These are phyloP conservation scores for Pollenia labialis DNA, from an alignment of 2,888 invertebrate genomes.

Conservation along the genomic window DNA sequence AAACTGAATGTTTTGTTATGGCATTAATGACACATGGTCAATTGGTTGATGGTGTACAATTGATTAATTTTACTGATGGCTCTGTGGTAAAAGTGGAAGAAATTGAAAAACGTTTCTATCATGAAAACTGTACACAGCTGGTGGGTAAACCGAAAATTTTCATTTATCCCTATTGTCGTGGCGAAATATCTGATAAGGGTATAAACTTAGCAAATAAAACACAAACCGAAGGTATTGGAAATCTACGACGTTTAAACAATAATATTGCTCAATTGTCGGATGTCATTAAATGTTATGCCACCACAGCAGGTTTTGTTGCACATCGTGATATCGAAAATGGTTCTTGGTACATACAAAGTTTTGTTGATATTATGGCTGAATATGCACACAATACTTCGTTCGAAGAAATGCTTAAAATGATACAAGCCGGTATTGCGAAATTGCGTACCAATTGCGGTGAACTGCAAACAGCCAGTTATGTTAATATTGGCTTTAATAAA, in stretches of 20 bases:
- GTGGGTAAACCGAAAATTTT: constrained; percentile 89
- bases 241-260: constrained; percentile 32
- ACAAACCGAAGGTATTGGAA: constrained; percentile 70
- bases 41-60: constrained; percentile 84
- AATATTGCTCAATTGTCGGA: constrained; percentile 84
- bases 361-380: constrained; percentile 88
- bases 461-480: constrained; percentile 87
- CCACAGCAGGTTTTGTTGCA: constrained; percentile 85
- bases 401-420: constrained; percentile 88
- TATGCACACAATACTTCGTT: constrained; percentile 87
- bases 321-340: constrained; percentile 86
- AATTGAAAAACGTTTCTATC: constrained; percentile 87
- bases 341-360: constrained; percentile 89
- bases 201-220: constrained; percentile 58
- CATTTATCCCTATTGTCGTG: constrained; percentile 89
- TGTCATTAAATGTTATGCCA: constrained; percentile 88
- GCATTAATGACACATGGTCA: constrained; percentile 89
- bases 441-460: constrained; percentile 80
- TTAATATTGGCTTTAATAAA: constrained; percentile 88
- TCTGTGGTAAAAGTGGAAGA: constrained; percentile 84
- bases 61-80: constrained; percentile 87
- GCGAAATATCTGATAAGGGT: constrained; percentile 81
- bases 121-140: constrained; percentile 85
- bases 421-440: constrained; percentile 85
- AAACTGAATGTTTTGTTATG: constrained; percentile 87